phyloP scores from a whole-genome alignment of 35 echinoderm and acorn worm genomes.

The Heliocidaris erythrogramma region DNA sequence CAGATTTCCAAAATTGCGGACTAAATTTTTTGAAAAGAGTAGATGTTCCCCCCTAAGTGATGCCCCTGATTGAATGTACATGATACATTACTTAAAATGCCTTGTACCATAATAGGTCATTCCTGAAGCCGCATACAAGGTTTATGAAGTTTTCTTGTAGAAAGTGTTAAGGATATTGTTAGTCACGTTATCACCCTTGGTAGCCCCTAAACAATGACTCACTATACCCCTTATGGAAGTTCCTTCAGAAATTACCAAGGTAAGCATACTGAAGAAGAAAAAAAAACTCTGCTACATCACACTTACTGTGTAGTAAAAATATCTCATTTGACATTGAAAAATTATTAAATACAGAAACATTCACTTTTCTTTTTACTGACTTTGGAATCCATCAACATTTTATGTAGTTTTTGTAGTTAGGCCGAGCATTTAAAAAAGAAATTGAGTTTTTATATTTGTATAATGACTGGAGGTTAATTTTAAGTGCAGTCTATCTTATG shows the following conservation, averaged over 20 bases:
- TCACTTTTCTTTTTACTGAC: background rate
- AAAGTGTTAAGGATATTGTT: background rate
- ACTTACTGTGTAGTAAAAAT: background rate
- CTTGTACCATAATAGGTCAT: too few relatives aligned
- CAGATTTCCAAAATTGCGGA: too few relatives aligned
- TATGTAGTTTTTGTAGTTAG: background rate
- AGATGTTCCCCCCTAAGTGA: too few relatives aligned
- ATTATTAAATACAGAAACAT: background rate
- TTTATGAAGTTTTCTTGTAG: too few relatives aligned
- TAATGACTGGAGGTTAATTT: background rate
- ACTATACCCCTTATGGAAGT: background rate
- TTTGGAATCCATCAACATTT: background rate
- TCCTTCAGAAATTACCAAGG: too few relatives aligned
- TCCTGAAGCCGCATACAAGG: too few relatives aligned
- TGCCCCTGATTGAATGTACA: too few relatives aligned
- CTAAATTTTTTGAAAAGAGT: too few relatives aligned
- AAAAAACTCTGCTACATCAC: background rate
- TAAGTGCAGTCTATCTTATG: background rate
- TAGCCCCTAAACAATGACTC: background rate
- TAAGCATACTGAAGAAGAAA: background rate
- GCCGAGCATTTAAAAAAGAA: background rate
- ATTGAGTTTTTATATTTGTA: background rate
- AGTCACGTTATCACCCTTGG: background rate
- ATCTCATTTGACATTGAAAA: background rate
- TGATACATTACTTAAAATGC: too few relatives aligned